Conservation (phyloP, 2,113 vertebrate species). For the Trichomycterus rosablanca region DNA sequence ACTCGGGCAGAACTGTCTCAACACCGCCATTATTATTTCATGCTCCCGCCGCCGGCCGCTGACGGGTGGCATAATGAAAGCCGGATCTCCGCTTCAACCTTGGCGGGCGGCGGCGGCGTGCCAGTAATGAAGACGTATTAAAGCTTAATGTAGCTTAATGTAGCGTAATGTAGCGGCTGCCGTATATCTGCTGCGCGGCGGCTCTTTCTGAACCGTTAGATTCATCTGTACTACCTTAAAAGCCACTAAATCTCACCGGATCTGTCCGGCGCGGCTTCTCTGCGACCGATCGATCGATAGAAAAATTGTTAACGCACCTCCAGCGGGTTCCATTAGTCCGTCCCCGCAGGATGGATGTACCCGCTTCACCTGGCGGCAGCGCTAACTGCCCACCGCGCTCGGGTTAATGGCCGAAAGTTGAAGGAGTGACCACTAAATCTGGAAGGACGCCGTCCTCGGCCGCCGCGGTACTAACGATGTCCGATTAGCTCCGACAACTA, state of each 20-base stretch:
- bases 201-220: constrained; percentile 99
- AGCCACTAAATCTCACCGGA: constrained; percentile 94
- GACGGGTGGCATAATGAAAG: constrained; percentile 70
- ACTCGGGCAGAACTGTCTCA: constrained; percentile 64
- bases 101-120: constrained; percentile 89
- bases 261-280: constrained; percentile 86
- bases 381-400: constrained; percentile 68
- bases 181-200: constrained; percentile 98
- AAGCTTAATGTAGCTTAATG: constrained; percentile 99
- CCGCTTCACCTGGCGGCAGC: constrained; percentile 51
- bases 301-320: constrained; percentile 99
- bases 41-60: constrained; percentile 62
- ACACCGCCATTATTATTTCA: constrained; percentile 72
- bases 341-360: constrained; percentile 87
- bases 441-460: constrained; percentile 66
- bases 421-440: constrained; percentile 74
- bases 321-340: constrained; percentile 95
- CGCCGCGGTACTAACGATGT: constrained; percentile 43
- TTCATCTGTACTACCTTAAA: constrained; percentile 99
- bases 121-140: constrained; percentile 99
- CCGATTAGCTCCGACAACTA: too few species aligned
- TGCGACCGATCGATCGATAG: constrained; percentile 90
- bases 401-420: constrained; percentile 79
- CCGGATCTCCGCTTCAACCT: constrained; percentile 94
- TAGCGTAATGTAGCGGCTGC: constrained; percentile 99